A percentile compares a stretch with the other conserved stretches of the same genome.
Evolutionary conservation across 2,113 vertebrate species (phyloP).

Genomic region (Antechinus stuartii): DNA sequence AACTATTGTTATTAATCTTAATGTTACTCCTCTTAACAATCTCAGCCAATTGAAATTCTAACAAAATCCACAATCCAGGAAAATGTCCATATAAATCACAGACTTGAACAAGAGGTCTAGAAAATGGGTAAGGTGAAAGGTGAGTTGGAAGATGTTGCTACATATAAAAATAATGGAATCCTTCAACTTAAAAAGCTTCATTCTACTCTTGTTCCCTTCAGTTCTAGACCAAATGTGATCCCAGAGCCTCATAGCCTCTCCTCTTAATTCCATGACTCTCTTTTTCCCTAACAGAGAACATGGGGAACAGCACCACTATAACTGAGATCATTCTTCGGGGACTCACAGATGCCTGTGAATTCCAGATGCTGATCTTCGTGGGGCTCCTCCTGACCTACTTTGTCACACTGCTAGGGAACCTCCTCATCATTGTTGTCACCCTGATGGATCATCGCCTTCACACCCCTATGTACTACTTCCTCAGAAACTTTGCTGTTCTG

Average conservation of each 20-base stretch:
- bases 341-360: conserved; percentile 63
- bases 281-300: neutral
- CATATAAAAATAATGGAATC: neutral
- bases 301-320: conserved; percentile 50
- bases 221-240: neutral
- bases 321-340: conserved; percentile 72
- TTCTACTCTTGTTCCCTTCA: neutral
- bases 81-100: neutral
- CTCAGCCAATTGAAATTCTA: neutral
- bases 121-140: neutral
- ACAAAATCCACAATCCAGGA: neutral
- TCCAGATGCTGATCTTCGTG: conserved; percentile 70
- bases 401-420: conserved; percentile 69
- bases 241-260: neutral
- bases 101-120: neutral
- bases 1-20: neutral
- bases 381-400: conserved; percentile 69
- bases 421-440: conserved; percentile 69
- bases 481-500: conserved; percentile 69
- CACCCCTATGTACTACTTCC: conserved; percentile 78
- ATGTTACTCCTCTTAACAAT: neutral
- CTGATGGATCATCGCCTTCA: conserved; percentile 63
- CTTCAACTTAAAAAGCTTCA: neutral
- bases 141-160: neutral
- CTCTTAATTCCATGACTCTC: neutral